A percentile compares a stretch with the other conserved stretches of the same genome.
Evolutionary conservation across 2,797 vertebrate species (phyloP).

Genomic region (Rhyacichthys aspro): DNA sequence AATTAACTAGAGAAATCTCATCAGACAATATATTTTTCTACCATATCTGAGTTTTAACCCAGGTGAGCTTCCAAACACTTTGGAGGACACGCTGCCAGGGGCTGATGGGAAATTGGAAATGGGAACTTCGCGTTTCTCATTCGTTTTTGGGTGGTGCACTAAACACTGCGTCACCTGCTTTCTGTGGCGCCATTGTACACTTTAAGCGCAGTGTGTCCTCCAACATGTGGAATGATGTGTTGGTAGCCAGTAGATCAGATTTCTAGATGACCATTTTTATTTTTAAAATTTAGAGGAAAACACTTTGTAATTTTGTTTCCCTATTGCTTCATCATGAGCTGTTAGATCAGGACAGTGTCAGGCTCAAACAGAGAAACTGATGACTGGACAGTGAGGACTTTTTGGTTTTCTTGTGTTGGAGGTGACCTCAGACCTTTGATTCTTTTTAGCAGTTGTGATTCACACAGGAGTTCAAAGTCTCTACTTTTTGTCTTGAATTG

Average conservation of each 20-base stretch:
- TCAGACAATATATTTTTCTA: conserved; percentile 88
- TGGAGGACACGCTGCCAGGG: conserved; percentile 29
- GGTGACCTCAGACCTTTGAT: not conserved
- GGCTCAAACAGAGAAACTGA: conserved; percentile 32
- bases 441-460: conserved; percentile 28
- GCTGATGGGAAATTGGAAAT: conserved; percentile 11
- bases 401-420: conserved; percentile 44
- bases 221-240: conserved; percentile 57
- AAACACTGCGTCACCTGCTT: conserved; percentile 10
- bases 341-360: conserved; percentile 37
- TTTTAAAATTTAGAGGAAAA: conserved; percentile 77
- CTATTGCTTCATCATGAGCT: conserved; percentile 66
- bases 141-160: not conserved
- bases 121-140: not conserved
- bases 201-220: conserved; percentile 44
- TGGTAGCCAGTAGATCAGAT: conserved; percentile 73
- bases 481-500: not conserved
- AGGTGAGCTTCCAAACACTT: conserved; percentile 66
- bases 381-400: conserved; percentile 37
- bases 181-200: conserved; percentile 42
- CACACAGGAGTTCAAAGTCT: conserved; percentile 24
- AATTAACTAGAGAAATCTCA: conserved; percentile 80
- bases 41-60: conserved; percentile 82
- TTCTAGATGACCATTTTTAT: conserved; percentile 75
- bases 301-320: conserved; percentile 87